A percentile compares a stretch with the other conserved stretches of the same genome.
phyloP scores from a whole-genome alignment of 2,113 vertebrate species.

The Mungos mungo region DNA sequence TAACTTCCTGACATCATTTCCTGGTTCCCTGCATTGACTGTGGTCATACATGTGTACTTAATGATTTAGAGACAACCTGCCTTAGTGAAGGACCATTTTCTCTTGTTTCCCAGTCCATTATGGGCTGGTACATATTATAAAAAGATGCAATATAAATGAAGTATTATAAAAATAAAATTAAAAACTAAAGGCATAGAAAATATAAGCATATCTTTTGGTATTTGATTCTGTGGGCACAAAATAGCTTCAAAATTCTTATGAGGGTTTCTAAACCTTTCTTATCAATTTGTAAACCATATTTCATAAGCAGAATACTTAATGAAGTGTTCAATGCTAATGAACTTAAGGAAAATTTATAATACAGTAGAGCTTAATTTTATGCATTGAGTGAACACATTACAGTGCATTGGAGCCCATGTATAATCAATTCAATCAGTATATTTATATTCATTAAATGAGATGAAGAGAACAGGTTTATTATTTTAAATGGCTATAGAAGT shows the following conservation, averaged over 20 bases:
- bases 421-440: constrained; percentile 9
- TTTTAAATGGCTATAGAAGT: constrained; percentile 37
- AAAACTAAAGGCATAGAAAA: background rate
- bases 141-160: constrained; percentile 19
- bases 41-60: background rate
- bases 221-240: background rate
- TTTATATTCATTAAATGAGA: constrained; percentile 35
- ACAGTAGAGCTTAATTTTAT: constrained; percentile 5
- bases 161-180: background rate
- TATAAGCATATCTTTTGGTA: background rate
- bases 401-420: background rate
- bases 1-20: background rate
- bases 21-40: background rate
- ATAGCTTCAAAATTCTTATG: background rate
- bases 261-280: background rate
- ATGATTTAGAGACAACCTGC: background rate
- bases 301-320: constrained; percentile 35
- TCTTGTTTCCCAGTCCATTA: background rate
- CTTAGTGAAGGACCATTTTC: background rate
- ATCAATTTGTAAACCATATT: constrained; percentile 4
- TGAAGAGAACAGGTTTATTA: background rate
- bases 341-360: background rate
- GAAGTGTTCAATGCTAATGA: background rate
- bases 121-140: background rate
- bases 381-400: background rate